Evolutionary conservation across 2,113 vertebrate genomes (phyloP), one percentile per base, ranked within the genome.

Genomic region (Pterophyllum scalare): DNA sequence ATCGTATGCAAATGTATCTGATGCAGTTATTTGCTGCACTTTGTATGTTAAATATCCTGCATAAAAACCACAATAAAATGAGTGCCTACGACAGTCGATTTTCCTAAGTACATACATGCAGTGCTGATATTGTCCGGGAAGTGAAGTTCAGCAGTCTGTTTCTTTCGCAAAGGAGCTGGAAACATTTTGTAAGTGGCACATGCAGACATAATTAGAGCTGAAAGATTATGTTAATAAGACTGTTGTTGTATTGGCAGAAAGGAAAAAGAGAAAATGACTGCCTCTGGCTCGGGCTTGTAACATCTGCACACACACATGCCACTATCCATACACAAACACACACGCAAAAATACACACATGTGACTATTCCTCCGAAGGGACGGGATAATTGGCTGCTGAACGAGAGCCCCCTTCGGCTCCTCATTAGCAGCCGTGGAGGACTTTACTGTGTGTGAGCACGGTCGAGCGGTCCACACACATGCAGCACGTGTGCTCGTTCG

Each of bases 301-400:
- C 88, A 88, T 84, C 85, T 84, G 86, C 85, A 78, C 72, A 7
- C 79, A 84, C 59, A 31, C 49, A 60, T 49, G 52, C 67, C 33
- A 61, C 33, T 61, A 52, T 56, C 46, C 65, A 57, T 77, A 82
- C 52, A 26, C 72, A 77, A 33, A 58, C 65, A 74, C 78, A 76
- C 65, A 70, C 52, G 75, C 46, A 10, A 43, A 72, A 70, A 70
- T 38, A 59, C 35, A 81, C 43, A 52, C 75, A 65, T 2, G 20
- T 10, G 10, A 84, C 59, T 49, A n/a, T 79, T 88, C 82, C 87
- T 89, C 88, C n/a, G 4, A 93, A 91, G 90, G 79, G 90, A 93
- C 80, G n/a, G 79, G 78, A 90, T 94, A 94, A 94, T 94, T 94
- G 92, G 90, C 90, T 91, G 89, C 92, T 93, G 90, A 93, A 89